A percentile compares a stretch with the other conserved stretches of the same genome.
Conservation (phyloP, 2,888 invertebrate genomes). For the Marronus borbonicus region DNA sequence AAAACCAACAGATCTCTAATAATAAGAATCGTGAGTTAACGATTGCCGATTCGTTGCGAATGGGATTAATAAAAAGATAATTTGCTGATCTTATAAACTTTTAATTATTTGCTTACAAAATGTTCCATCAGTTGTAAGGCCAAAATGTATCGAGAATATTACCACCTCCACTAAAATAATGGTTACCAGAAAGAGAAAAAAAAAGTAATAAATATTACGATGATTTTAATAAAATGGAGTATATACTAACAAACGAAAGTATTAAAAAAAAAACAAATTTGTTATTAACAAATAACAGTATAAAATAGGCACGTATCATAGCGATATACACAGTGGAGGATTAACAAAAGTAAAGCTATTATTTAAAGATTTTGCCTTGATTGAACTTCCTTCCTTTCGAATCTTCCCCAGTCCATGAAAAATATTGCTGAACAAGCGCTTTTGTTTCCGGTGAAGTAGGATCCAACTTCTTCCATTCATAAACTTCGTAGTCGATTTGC, state of each 20-base stretch:
- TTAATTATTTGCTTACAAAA: constrained; percentile 42
- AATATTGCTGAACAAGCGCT: constrained; percentile 89
- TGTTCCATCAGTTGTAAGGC: constrained; percentile 36
- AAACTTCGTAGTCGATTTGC: constrained; percentile 97
- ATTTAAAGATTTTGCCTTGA: constrained; percentile 99
- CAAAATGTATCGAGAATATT: constrained; percentile 21
- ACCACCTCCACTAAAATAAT: constrained; percentile 41
- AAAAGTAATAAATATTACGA: constrained; percentile 15
- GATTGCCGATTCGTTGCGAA: too few species aligned
- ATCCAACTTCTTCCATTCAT: constrained; percentile 93
- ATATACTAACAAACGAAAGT: constrained; percentile 11
- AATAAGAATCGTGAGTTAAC: too few species aligned
- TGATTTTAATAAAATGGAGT: constrained; percentile 19
- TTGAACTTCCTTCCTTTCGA: constrained; percentile 93
- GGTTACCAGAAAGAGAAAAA: neutral
- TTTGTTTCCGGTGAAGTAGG: constrained; percentile 85
- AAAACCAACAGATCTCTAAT: too few species aligned
- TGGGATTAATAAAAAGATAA: constrained; percentile 10
- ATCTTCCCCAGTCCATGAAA: constrained; percentile 91
- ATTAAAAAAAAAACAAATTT: constrained; percentile 21
- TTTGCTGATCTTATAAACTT: constrained; percentile 30
- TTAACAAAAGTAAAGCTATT: constrained; percentile 31
- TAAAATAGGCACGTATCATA: constrained; percentile 38
- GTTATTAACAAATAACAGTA: constrained; percentile 41
- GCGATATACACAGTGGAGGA: constrained; percentile 38